Base-by-base conservation (phyloP, 37 sponge, comb jelly and placozoan genomes). In the Cliona cf. orientalis region DNA sequence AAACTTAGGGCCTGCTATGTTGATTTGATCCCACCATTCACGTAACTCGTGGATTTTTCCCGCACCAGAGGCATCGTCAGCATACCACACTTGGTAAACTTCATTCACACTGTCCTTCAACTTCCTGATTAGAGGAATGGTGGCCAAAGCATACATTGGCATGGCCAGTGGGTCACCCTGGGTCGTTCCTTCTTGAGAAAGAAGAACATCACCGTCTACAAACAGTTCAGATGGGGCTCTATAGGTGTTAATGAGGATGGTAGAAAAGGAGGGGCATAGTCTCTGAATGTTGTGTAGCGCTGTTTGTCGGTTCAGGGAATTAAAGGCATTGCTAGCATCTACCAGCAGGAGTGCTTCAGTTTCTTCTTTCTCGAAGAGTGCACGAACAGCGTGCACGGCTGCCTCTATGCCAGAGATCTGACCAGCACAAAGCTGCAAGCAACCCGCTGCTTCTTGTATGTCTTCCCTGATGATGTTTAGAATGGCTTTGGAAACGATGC, bases 301-400 rank as follows among this genome's bases (percentile, higher is more conserved):
- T n/a, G 75, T 69, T 67, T 83, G 75, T 29, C 90, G 44, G 68
- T 79, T 84, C 40, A 90, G 45, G 25, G 69, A 40, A 42, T 84
- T 90, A 68, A 84, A 90, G 31, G 90, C 90, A 72, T 90, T 90
- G 17, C 69, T 57, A 26, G 90, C 90, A 84, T 90, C 90, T 5
- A 84, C 90, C 36, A 82, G 71, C 25, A 88, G 55, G 36, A 76
- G 72, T 6, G 49, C 89, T 82, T 77, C 71, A 56, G n/a, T 38
- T 23, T 67, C 71, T 42, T 2, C 37, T 7, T 88, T 60, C 22
- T 69, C 62, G 68, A 87, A 75, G 42, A 65, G 14, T 22, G 46
- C n/a, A 28, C 69, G 55, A 72, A 89, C 78, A 14, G 67, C 79
- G 65, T 90, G 90, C 25, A 90, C 40, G 11, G 85, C 81, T 55